Conservation (phyloP, 2,888 invertebrate species). For the Thumatha senex region DNA sequence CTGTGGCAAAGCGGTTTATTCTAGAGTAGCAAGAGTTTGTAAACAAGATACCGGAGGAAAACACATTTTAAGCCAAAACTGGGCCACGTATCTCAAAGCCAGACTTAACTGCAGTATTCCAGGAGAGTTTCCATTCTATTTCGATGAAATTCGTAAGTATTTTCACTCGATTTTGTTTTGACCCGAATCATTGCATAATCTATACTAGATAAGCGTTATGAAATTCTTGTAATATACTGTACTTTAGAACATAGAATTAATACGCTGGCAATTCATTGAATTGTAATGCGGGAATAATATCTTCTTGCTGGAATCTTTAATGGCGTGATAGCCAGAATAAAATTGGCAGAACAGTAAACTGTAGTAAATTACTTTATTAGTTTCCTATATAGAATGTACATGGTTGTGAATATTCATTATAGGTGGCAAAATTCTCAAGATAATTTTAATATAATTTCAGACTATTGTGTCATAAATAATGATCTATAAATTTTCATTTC, state of each 20-base stretch:
- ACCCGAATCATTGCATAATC: not conserved
- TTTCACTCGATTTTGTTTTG: not conserved
- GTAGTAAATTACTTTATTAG: no score
- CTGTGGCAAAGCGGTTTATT: slow-evolving; percentile 88
- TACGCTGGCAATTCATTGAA: no score
- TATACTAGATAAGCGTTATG: not conserved
- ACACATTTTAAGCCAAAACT: slow-evolving; percentile 86
- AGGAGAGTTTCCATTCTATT: slow-evolving; percentile 89
- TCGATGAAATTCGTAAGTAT: slow-evolving; percentile 88
- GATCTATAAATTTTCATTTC: slow-evolving; percentile 18
- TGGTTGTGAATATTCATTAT: not conserved
- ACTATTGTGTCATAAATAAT: slow-evolving; percentile 17
- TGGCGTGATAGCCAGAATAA: no score
- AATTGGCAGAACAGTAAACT: no score
- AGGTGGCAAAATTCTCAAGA: not conserved
- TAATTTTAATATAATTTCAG: slow-evolving; percentile 8
- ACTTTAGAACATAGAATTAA: not conserved
- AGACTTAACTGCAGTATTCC: slow-evolving; percentile 88
- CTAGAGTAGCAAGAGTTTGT: slow-evolving; percentile 89
- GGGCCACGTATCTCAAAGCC: slow-evolving; percentile 87
- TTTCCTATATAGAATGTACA: not conserved
- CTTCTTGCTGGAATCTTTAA: no score
- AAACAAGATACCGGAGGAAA: slow-evolving; percentile 87
- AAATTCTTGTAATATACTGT: no score
- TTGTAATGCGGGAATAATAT: no score